These are phyloP conservation scores for Lamellibrachia luymesi DNA, from an alignment of 1,140 invertebrate species.

Conservation along the genomic window DNA sequence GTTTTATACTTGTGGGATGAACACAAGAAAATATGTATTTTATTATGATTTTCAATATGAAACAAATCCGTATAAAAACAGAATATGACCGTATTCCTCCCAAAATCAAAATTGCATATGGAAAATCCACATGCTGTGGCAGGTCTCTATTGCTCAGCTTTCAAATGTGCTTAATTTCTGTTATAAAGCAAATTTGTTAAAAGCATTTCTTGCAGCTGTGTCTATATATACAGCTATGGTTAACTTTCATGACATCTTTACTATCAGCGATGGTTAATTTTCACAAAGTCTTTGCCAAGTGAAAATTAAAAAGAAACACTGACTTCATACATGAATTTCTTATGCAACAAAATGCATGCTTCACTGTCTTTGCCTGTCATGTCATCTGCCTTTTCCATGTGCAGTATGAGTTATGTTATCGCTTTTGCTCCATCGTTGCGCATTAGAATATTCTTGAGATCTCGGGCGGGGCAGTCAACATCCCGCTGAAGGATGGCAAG, in stretches of 20 bases:
- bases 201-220: neutral
- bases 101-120: too few relatives aligned
- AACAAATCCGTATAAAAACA: too few relatives aligned
- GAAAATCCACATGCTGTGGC: too few relatives aligned
- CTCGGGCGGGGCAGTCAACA: slow-evolving; percentile 67
- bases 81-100: too few relatives aligned
- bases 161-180: neutral
- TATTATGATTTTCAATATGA: too few relatives aligned
- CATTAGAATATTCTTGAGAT: slow-evolving; percentile 21
- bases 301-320: slow-evolving; percentile 3
- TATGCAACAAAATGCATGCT: slow-evolving; percentile 31
- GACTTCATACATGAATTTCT: slow-evolving; percentile 31
- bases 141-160: neutral
- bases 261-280: neutral
- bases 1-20: too few relatives aligned
- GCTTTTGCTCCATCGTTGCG: neutral
- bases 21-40: too few relatives aligned
- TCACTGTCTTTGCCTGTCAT: neutral
- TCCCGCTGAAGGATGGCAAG: slow-evolving; percentile 85
- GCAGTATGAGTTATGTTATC: slow-evolving; percentile 14
- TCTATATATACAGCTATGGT: neutral
- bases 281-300: neutral
- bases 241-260: neutral
- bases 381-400: neutral
- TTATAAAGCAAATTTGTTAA: neutral